phyloP scores from a whole-genome alignment of 2,888 invertebrate genomes.

The Leistus spinibarbis region DNA sequence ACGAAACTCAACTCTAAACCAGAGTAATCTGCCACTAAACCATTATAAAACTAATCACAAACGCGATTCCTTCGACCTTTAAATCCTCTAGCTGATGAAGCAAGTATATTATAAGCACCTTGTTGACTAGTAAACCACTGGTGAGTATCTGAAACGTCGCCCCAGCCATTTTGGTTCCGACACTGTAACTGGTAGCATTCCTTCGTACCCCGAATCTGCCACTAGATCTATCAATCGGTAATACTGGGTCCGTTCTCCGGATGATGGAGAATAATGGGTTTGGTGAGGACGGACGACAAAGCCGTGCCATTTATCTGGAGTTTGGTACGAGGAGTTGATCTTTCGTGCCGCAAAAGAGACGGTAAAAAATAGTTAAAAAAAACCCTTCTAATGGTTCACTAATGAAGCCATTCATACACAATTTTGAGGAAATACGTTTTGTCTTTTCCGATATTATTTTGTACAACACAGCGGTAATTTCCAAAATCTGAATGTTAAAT shows the following conservation, averaged over 20 bases:
- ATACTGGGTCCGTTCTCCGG: slow-evolving; percentile 55
- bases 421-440: slow-evolving; percentile 46
- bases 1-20: neutral
- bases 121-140: slow-evolving; percentile 58
- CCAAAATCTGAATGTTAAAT: slow-evolving; percentile 69
- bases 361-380: neutral
- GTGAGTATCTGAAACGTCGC: slow-evolving; percentile 61
- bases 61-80: neutral
- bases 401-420: neutral
- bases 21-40: neutral
- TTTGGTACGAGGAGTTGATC: slow-evolving; percentile 61
- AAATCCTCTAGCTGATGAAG: neutral
- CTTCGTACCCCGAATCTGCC: slow-evolving; percentile 63
- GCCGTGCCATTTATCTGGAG: slow-evolving; percentile 62
- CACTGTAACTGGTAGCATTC: slow-evolving; percentile 63
- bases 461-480: slow-evolving; percentile 60
- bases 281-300: slow-evolving; percentile 57
- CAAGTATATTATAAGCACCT: neutral
- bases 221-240: slow-evolving; percentile 60
- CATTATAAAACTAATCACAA: neutral
- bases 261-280: slow-evolving; percentile 50
- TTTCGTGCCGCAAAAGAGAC: slow-evolving; percentile 45
- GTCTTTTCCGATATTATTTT: slow-evolving; percentile 56
- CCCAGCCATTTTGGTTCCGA: slow-evolving; percentile 64
- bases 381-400: neutral